A percentile compares a stretch with the other conserved stretches of the same genome.
Conservation (phyloP, 2,797 vertebrate genomes). For the Lophius americanus region DNA sequence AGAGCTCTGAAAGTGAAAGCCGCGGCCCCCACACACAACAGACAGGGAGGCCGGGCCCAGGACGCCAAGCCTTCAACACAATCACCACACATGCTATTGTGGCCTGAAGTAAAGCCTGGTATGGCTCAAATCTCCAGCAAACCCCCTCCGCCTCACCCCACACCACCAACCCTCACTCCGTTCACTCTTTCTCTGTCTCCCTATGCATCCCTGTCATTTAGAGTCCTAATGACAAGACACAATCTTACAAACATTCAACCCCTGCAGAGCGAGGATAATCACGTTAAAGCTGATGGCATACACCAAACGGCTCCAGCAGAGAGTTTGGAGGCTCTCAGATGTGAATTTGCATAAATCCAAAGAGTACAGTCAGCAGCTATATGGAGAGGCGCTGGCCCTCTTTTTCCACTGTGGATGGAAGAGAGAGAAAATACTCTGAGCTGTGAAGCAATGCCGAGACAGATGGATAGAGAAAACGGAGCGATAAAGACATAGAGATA, state of each 20-base stretch:
- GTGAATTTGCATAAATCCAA: conserved; percentile 67
- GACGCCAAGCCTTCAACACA: conserved; percentile 77
- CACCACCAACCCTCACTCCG: conserved; percentile 34
- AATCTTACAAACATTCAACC: conserved; percentile 66
- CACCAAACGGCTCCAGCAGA: conserved; percentile 46
- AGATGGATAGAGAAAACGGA: conserved; percentile 67
- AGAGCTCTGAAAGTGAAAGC: conserved; percentile 70
- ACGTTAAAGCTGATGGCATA: conserved; percentile 56
- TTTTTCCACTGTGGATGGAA: conserved; percentile 61
- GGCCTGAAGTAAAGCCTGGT: conserved; percentile 75
- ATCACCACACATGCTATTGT: conserved; percentile 81
- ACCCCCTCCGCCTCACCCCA: conserved; percentile 45
- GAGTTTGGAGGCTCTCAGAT: conserved; percentile 50
- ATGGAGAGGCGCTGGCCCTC: conserved; percentile 39
- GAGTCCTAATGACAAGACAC: conserved; percentile 76
- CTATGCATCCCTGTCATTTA: conserved; percentile 72
- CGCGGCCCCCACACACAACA: conserved; percentile 69
- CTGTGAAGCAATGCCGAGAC: conserved; percentile 55
- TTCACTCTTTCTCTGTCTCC: conserved; percentile 48
- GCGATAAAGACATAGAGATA: conserved; percentile 68
- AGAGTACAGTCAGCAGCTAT: conserved; percentile 60
- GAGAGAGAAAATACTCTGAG: conserved; percentile 33
- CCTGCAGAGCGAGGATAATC: conserved; percentile 67
- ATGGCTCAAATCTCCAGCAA: conserved; percentile 62
- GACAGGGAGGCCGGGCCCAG: conserved; percentile 61